These are phyloP conservation scores for Cryptoleucopteryx plumbea DNA, from an alignment of 2,113 vertebrate species.

Conservation along the genomic window DNA sequence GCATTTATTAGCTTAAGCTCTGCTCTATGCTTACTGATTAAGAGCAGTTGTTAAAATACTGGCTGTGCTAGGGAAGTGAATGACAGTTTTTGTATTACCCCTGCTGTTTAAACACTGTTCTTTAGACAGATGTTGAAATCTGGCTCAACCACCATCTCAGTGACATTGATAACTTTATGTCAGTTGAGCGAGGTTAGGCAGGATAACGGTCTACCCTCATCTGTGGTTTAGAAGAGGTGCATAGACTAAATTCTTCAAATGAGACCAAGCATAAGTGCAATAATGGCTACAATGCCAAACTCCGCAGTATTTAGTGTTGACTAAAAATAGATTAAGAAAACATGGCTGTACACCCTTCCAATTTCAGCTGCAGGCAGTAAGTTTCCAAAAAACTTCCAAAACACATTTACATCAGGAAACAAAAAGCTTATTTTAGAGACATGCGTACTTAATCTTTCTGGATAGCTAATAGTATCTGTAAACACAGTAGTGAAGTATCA, in stretches of 20 bases:
- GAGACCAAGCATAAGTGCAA: background rate
- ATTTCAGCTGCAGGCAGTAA: background rate
- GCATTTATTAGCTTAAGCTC: background rate
- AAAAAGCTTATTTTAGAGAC: background rate
- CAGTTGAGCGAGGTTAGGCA: background rate
- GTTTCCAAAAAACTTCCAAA: background rate
- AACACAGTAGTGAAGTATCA: background rate
- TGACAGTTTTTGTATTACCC: background rate
- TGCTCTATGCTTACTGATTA: background rate
- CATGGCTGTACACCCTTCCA: background rate
- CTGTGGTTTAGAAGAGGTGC: background rate
- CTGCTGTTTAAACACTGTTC: background rate
- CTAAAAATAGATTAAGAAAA: background rate
- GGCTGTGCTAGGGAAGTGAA: background rate
- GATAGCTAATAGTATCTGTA: background rate
- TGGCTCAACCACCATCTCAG: background rate
- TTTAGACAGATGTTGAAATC: background rate
- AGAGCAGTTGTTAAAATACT: background rate
- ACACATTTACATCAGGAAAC: background rate
- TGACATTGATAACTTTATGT: background rate
- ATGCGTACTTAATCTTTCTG: background rate
- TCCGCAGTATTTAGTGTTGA: background rate
- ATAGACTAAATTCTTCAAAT: background rate
- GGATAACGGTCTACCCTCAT: background rate
- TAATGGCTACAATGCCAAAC: background rate